phyloP scores from a whole-genome alignment of 2,113 vertebrate genomes.

The Holacanthus passer region DNA sequence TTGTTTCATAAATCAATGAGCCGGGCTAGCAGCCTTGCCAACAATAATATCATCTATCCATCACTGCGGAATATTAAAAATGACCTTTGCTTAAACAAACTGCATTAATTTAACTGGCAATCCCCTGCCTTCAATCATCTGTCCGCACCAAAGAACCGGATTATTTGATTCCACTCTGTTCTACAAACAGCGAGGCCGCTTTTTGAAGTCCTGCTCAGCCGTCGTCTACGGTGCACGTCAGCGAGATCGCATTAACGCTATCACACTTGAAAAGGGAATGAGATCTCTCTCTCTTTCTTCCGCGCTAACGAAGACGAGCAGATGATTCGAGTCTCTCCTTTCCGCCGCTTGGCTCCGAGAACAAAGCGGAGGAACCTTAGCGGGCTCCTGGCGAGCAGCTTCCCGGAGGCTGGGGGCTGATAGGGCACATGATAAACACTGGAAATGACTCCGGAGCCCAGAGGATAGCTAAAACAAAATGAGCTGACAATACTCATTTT shows the following conservation, averaged over 20 bases:
- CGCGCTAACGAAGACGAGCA: constrained; percentile 64
- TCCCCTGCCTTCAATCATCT: constrained; percentile 48
- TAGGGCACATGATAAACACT: constrained; percentile 66
- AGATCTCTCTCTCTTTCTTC: constrained; percentile 18
- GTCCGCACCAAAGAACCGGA: constrained; percentile 31
- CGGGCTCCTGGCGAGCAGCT: constrained; percentile 47
- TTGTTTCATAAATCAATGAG: constrained; percentile 65
- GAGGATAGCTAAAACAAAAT: constrained; percentile 72
- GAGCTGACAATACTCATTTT: constrained; percentile 73
- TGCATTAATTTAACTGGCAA: constrained; percentile 51
- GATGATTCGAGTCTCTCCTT: constrained; percentile 57
- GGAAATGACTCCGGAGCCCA: constrained; percentile 60
- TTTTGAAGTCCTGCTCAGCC: constrained; percentile 41
- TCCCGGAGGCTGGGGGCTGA: constrained; percentile 48
- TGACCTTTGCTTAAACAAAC: constrained; percentile 52
- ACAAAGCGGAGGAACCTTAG: constrained; percentile 75
- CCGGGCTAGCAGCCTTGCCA: constrained; percentile 52
- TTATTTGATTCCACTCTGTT: constrained; percentile 47
- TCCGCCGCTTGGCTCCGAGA: constrained; percentile 66
- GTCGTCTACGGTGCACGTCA: constrained; percentile 47
- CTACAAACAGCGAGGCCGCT: constrained; percentile 43
- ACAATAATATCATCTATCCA: constrained; percentile 59
- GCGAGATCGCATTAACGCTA: constrained; percentile 13
- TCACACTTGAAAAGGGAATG: constrained; percentile 40
- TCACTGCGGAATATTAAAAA: constrained; percentile 58